Conservation (phyloP, 2,888 invertebrate genomes). For the Synanthedon vespiformis region DNA sequence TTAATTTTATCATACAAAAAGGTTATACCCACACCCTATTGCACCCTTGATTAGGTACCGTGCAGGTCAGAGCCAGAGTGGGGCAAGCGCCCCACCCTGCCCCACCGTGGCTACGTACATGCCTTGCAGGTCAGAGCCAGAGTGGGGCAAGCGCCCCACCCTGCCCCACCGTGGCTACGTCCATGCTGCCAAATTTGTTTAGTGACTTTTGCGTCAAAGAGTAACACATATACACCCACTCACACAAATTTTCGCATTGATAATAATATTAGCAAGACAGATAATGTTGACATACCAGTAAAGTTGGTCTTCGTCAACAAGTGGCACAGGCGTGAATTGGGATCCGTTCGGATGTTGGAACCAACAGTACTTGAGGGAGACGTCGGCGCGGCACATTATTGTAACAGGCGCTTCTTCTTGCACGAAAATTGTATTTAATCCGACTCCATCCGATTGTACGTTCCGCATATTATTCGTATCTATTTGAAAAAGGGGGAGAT, state of each 20-base stretch:
- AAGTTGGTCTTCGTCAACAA: slow-evolving; percentile 18
- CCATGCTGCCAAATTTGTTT: not conserved
- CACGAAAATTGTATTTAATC: slow-evolving; percentile 28
- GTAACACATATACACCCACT: not conserved
- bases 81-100: too few species aligned
- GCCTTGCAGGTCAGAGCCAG: too few species aligned
- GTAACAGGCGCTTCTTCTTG: slow-evolving; percentile 32
- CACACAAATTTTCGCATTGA: not conserved
- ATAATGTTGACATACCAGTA: slow-evolving; percentile 32
- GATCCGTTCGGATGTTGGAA: slow-evolving; percentile 55
- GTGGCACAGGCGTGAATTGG: slow-evolving; percentile 39
- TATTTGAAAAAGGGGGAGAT: not conserved
- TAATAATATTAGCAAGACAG: not conserved
- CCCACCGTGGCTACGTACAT: too few species aligned
- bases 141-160: too few species aligned
- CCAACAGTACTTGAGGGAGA: slow-evolving; percentile 56
- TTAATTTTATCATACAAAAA: too few species aligned
- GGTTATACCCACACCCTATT: too few species aligned
- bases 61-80: too few species aligned
- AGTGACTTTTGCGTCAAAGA: not conserved
- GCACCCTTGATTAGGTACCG: too few species aligned
- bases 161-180: too few species aligned
- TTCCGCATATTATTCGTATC: not conserved
- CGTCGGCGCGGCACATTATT: slow-evolving; percentile 38
- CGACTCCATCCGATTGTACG: slow-evolving; percentile 3